phyloP scores from a whole-genome alignment of 2,797 vertebrate species.

The Poliocrania exsul region DNA sequence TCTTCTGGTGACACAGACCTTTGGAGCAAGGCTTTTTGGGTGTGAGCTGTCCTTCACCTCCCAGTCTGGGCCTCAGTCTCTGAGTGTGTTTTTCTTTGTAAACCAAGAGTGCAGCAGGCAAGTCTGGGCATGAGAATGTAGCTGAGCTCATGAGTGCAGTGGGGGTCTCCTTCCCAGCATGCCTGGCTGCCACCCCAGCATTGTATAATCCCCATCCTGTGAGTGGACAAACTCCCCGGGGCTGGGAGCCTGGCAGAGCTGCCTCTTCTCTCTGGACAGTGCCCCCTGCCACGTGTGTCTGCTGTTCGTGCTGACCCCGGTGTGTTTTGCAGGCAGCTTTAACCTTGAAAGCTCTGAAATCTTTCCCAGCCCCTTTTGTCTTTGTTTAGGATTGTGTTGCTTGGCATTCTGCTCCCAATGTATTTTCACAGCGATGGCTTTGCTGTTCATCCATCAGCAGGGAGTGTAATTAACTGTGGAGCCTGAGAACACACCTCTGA shows the following conservation, averaged over 20 bases:
- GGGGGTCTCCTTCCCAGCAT: not conserved
- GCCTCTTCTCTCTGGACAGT: not conserved
- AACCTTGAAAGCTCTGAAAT: conserved; percentile 35
- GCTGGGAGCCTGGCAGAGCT: not conserved
- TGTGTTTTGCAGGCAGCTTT: not conserved
- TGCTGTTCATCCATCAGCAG: conserved; percentile 56
- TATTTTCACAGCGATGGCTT: conserved; percentile 31
- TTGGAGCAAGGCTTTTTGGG: not conserved
- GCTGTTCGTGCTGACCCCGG: accelerated
- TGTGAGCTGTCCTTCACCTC: not conserved
- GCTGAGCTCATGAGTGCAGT: not conserved
- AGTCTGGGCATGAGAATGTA: not conserved
- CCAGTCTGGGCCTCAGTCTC: not conserved
- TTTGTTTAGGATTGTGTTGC: not conserved
- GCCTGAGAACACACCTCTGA: conserved; percentile 60
- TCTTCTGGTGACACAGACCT: not conserved
- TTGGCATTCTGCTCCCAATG: not conserved
- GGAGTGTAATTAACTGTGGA: conserved; percentile 60
- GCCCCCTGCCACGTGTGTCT: not conserved
- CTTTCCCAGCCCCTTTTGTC: conserved; percentile 2
- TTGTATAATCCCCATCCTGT: not conserved
- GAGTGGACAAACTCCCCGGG: not conserved
- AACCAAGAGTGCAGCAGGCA: not conserved
- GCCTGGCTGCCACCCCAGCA: not conserved
- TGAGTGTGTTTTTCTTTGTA: not conserved